Evolutionary conservation across 2,113 vertebrate genomes (phyloP), one percentile per base, ranked within the genome.

Genomic region (Collichthys lucidus): DNA sequence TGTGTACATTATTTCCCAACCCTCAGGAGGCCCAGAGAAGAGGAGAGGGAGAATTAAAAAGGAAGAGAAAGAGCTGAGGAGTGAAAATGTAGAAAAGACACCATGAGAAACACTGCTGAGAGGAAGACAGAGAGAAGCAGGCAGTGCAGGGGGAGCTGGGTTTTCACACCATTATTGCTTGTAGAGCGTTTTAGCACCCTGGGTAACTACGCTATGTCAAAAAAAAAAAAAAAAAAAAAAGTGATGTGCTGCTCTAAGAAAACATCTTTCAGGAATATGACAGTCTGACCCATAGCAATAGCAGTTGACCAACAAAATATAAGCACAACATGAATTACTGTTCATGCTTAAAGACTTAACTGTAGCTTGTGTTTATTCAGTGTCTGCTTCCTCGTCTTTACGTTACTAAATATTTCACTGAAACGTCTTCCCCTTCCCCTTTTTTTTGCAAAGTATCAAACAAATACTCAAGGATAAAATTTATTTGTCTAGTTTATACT

Each of bases 1-100:
- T 93, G 89, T 92, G 89, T 91, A 86, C 87, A 91, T 92, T 90
- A 88, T 89, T 86, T 80, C 47, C 50, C 74, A 72, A 85, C 61
- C 87, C 90, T 86, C 87, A 35, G 77, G 90, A 84, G 83, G 85
- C 86, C 71, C 67, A 5, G 24, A 50, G 60, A 57, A 35, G 35
- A 81, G 47, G 56, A 80, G 74, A 80, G 61, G 63, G 75, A 78
- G 80, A 89, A 81, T 82, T 73, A 80, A 80, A 88, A 76, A 55
- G 46, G 47, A 29, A 78, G 72, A 78, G 61, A 86, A 67, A 73
- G 53, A 88, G 79, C 79, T 76, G 69, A 80, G 78, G 75, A 81
- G 71, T 63, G 78, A 67, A 77, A 86, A 86, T 59, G 71, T 79
- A 68, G 67, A 74, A 75, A 67, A 80, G n/a, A 79, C 44, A 53